A percentile compares a stretch with the other conserved stretches of the same genome.
These are phyloP conservation scores for Tryphoninae sp. DNA, from an alignment of 2,888 invertebrate genomes.

Conservation along the genomic window DNA sequence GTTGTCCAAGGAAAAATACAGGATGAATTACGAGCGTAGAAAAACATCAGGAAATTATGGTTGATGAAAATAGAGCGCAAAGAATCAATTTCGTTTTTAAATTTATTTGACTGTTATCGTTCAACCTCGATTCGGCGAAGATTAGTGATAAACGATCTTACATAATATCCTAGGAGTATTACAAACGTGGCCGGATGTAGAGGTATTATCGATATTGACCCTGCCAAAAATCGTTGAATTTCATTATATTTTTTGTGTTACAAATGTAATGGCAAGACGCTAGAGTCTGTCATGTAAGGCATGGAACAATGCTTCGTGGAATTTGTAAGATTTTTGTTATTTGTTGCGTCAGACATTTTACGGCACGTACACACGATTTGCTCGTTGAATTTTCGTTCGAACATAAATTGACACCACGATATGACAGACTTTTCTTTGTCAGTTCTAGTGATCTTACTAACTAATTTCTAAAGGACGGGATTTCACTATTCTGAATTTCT, in stretches of 20 bases:
- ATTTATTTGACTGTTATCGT: conserved; percentile 43
- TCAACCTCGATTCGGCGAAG: conserved; percentile 34
- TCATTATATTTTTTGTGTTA: conserved; percentile 44
- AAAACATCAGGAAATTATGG: conserved; percentile 64
- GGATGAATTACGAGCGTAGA: too few relatives aligned
- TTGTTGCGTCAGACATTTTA: conserved; percentile 7
- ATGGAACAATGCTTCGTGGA: conserved; percentile 47
- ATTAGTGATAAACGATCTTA: conserved; percentile 63
- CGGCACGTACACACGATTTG: conserved; percentile 17
- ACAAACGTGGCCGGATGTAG: conserved; percentile 74
- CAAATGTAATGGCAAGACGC: conserved; percentile 53
- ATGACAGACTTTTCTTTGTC: conserved; percentile 48
- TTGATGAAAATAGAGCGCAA: conserved; percentile 72
- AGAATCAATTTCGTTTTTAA: conserved; percentile 64
- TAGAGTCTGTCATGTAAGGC: conserved; percentile 52
- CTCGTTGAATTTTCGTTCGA: conserved; percentile 28
- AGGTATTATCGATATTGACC: conserved; percentile 71
- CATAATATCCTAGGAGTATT: conserved; percentile 67
- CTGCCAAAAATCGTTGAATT: conserved; percentile 64
- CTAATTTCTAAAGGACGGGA: conserved; percentile 74
- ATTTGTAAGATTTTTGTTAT: conserved; percentile 31
- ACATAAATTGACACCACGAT: conserved; percentile 47
- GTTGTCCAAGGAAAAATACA: too few relatives aligned
- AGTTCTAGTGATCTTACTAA: conserved; percentile 54
- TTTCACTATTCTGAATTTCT: conserved; percentile 58